Evolutionary conservation across 37 sponge, comb jelly and placozoan genomes (phyloP), one percentile per base, ranked within the genome.

Genomic region (Hexactinellida sp.): DNA sequence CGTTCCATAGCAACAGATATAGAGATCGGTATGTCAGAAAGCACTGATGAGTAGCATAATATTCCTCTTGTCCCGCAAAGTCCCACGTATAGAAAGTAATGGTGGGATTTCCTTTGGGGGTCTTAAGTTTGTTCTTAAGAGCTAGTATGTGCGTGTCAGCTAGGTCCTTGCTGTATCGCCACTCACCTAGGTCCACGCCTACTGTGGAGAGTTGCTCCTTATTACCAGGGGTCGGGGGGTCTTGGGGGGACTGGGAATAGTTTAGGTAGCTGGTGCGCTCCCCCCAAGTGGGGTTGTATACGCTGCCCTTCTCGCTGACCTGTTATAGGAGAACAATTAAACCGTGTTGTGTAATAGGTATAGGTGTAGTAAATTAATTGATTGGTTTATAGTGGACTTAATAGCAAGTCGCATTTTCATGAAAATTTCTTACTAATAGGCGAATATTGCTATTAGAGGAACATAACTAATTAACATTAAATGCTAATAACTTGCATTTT

Each of bases 31-130:
- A 38, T 36, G 96, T 93, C 55, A 95, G 89, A 88, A 95, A 95
- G 63, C 90, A 90, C 87, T 95, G 96, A 84, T 95, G 96, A 54
- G 96, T 95, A 82, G 90, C 93, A 84, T 95, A 95, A 85, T 95
- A 95, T 89, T 93, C 96, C 83, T 93, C 94, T 92, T 94, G 95
- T n/a, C 95, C 95, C 23, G 91, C 95, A 90, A 95, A 95, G 85
- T 95, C 95, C 96, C 96, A 93, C 0, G 93, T 95, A 71, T 91
- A 91, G 87, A 95, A 95, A 19, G 92, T 92, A 76, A 95, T 92
- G 38, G 87, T 86, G 24, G 84, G 54, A 86, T 89, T 55, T n/a
- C 41, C 84, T 52, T 83, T 87, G 21, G 82, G 36, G 36, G 87
- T 85, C 83, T 84, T 86, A 71, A 54, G 83, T 16, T 24, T 55